Evolutionary conservation across 1,140 invertebrate species (phyloP), one percentile per base, ranked within the genome.

Genomic region (Catajapyx aquilonaris): DNA sequence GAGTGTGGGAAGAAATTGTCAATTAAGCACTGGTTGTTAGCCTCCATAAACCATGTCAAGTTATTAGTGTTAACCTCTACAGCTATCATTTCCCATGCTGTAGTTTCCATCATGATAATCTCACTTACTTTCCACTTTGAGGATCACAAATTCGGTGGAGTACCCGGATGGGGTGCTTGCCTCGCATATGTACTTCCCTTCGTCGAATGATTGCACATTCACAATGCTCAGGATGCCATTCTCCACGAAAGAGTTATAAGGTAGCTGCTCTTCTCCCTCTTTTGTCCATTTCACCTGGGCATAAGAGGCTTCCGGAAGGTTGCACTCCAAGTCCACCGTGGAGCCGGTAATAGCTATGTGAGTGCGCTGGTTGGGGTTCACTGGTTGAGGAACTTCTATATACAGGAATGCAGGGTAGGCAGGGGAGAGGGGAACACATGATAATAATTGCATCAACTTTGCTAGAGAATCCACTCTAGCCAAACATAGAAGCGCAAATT

Each of bases 151-250:
- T 53, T 72, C 73, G 38, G 50, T 58, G 32, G 62, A 61, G 35
- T 55, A 50, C 23, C 59, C 55, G 33, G 62, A 61, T 11, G 37
- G 33, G 22, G 60, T 61, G 30, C 58, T 52, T 15, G 69, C 61
- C 43, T 69, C 57, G 53, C 77, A 81, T 37, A 71, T 66, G 48
- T 83, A 84, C 43, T 62, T 61, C 35, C 77, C 79, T 41, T 62
- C 61, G 49, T 83, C 74, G 28, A 68, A 61, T 15, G 56, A 30
- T 20, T 46, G 32, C 7, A 76, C 57, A 34, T 64, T 52, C 1
- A 39, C 38, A 11, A 64, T 21, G 34, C 55, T 54, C 4, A 64
- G 37, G 11, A 49, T 55, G 42, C 56, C 43, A 0, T 54, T 54
- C 17, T 53, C 45, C 47, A 41, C 46, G 46, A 60, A 41, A 44